Conservation (phyloP, 2,797 vertebrate genomes). For the Lutjanus campechanus region DNA sequence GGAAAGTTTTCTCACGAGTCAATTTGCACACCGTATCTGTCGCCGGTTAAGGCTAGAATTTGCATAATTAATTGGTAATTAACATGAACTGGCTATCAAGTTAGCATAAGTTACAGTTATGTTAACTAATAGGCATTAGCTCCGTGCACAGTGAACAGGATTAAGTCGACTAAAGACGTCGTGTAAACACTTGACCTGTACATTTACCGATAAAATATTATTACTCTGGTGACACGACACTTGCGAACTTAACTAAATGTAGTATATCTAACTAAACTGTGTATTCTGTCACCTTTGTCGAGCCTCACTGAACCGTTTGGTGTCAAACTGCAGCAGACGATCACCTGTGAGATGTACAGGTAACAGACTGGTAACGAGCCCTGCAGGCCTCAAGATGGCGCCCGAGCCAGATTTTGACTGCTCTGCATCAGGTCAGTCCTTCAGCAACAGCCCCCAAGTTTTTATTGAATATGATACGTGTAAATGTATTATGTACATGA, state of each 20-base stretch:
- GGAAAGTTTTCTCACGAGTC: not conserved
- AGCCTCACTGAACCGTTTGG: not conserved
- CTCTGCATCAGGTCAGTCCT: not conserved
- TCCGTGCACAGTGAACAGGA: not conserved
- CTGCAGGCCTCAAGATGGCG: conserved; percentile 60
- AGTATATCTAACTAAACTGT: too few relatives aligned
- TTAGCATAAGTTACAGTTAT: not conserved
- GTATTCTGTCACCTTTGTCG: not conserved
- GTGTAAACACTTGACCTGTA: not conserved
- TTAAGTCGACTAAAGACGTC: not conserved
- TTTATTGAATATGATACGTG: not conserved
- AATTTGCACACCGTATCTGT: not conserved
- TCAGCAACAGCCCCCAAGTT: not conserved
- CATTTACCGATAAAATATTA: not conserved
- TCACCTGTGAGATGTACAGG: not conserved
- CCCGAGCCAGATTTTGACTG: conserved; percentile 21
- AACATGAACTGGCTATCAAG: not conserved
- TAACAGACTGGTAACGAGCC: conserved; percentile 17
- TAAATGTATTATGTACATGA: too few relatives aligned
- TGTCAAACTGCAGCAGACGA: not conserved
- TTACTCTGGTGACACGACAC: not conserved
- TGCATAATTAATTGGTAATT: not conserved
- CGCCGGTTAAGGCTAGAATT: not conserved
- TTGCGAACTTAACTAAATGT: not conserved
- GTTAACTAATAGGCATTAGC: not conserved